phyloP scores from a whole-genome alignment of 2,113 vertebrate genomes.

The Callocephalon fimbriatum region DNA sequence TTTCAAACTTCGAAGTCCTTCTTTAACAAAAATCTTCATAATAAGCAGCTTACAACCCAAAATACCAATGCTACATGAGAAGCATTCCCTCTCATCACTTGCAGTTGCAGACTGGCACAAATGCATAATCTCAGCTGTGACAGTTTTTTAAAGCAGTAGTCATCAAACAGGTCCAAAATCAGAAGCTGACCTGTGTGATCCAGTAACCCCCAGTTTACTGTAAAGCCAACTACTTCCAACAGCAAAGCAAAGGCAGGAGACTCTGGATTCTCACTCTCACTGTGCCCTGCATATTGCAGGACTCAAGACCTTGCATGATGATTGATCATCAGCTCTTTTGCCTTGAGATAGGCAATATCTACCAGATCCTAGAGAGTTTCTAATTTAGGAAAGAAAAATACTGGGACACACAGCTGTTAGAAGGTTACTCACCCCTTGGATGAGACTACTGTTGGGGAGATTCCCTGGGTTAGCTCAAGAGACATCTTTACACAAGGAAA shows the following conservation, averaged over 20 bases:
- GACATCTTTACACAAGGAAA: background rate
- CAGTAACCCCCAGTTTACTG: no score
- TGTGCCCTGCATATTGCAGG: rapidly evolving
- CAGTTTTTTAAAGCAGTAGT: background rate
- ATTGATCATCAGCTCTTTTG: background rate
- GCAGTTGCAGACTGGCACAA: background rate
- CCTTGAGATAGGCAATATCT: background rate
- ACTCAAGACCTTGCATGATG: no score
- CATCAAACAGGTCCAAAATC: background rate
- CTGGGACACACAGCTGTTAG: background rate
- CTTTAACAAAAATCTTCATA: background rate
- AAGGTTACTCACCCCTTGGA: background rate
- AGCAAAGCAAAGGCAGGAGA: background rate
- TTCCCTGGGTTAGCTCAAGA: background rate
- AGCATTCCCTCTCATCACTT: background rate
- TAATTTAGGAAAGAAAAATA: background rate
- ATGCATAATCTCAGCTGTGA: background rate
- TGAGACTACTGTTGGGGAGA: background rate
- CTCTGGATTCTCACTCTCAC: rapidly evolving
- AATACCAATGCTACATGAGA: background rate
- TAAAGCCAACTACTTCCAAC: background rate
- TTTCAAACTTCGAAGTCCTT: background rate
- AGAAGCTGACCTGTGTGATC: background rate
- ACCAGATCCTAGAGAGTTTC: background rate
- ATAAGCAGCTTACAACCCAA: background rate